A percentile compares a stretch with the other conserved stretches of the same genome.
Conservation (phyloP, 2,888 invertebrate species). For the Argyra leucocephala region DNA sequence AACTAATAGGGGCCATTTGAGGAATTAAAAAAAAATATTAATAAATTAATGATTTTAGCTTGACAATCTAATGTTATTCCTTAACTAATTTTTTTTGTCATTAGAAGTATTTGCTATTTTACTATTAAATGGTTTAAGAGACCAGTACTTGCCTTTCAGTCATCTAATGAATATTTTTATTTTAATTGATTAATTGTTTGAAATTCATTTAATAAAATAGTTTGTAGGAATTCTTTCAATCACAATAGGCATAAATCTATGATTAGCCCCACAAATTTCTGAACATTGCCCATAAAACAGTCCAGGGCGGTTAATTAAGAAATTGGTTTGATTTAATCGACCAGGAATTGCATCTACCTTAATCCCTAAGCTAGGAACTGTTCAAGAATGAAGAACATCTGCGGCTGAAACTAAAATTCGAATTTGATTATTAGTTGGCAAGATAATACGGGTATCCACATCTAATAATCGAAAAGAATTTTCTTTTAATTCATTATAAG, state of each 20-base stretch:
- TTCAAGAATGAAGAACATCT: constrained; percentile 61
- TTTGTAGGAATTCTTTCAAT: no score
- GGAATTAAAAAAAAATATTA: constrained; percentile 59
- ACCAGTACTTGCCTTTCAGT: constrained; percentile 61
- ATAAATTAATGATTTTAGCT: constrained; percentile 52
- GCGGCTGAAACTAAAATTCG: constrained; percentile 53
- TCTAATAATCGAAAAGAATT: no score
- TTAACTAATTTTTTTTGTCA: constrained; percentile 47
- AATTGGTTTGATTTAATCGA: constrained; percentile 55
- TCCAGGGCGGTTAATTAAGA: constrained; percentile 54
- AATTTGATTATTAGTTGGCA: no score
- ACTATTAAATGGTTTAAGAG: constrained; percentile 61
- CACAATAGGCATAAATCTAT: no score
- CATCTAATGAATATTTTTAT: constrained; percentile 60
- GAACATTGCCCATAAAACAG: constrained; percentile 68
- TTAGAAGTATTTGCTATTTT: constrained; percentile 54
- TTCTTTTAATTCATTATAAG: constrained; percentile 43
- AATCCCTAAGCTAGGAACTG: constrained; percentile 52
- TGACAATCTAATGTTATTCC: constrained; percentile 56
- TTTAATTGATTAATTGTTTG: constrained; percentile 37
- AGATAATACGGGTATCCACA: no score
- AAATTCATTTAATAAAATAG: constrained; percentile 47
- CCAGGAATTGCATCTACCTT: constrained; percentile 59
- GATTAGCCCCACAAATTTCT: constrained; percentile 38
- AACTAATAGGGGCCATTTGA: constrained; percentile 57